These are phyloP conservation scores for Microcebus ravelobensis DNA, from an alignment of 2,113 vertebrate genomes.

Conservation along the genomic window DNA sequence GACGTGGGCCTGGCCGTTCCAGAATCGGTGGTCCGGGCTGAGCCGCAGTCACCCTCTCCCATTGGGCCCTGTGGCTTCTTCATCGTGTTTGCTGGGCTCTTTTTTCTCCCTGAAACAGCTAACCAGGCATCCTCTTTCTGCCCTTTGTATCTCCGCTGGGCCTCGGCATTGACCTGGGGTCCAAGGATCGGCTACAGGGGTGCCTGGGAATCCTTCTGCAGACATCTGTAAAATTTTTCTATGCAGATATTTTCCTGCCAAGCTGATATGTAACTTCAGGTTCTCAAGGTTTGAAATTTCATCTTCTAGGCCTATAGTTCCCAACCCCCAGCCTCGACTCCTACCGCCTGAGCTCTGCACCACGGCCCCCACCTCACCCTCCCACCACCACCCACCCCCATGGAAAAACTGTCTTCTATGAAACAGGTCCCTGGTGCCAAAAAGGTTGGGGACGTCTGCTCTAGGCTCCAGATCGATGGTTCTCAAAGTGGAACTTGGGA, in stretches of 20 bases:
- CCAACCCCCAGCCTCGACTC: too few relatives aligned
- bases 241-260: neutral
- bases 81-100: accelerated
- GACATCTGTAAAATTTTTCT: neutral
- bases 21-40: too few relatives aligned
- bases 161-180: neutral
- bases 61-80: neutral
- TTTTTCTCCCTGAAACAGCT: neutral
- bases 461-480: neutral
- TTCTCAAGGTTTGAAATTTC: neutral
- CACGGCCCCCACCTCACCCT: too few relatives aligned
- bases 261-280: neutral
- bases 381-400: too few relatives aligned
- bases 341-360: too few relatives aligned
- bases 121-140: neutral
- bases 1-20: neutral
- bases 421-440: too few relatives aligned
- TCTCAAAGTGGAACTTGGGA: neutral
- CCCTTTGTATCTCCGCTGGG: neutral
- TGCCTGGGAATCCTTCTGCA: neutral
- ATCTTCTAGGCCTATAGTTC: neutral
- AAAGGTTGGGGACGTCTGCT: neutral
- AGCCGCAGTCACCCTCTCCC: neutral
- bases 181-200: neutral
- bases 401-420: too few relatives aligned